phyloP scores from a whole-genome alignment of 1,140 invertebrate genomes.

The Drosophila auraria region DNA sequence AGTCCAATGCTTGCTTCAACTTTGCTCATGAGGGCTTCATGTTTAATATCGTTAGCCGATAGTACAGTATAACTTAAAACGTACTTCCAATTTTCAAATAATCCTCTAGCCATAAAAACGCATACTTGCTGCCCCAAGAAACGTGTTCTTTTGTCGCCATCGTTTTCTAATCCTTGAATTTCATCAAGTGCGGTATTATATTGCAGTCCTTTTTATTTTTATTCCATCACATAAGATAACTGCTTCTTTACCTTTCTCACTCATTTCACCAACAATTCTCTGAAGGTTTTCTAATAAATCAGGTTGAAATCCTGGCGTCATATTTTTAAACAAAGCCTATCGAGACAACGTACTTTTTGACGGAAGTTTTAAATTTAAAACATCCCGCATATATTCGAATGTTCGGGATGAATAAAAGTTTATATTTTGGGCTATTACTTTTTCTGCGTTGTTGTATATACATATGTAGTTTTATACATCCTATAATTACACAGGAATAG shows the following conservation, averaged over 20 bases:
- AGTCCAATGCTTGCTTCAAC: not conserved
- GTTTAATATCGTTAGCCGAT: too few species aligned
- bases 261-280: too few species aligned
- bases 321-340: not conserved
- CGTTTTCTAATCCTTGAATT: constrained; percentile 6
- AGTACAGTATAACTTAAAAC: not conserved
- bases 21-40: not conserved
- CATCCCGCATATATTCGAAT: not conserved
- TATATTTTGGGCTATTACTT: not conserved
- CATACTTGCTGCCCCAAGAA: not conserved
- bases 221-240: not conserved
- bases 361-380: too few species aligned
- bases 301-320: too few species aligned
- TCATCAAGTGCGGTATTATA: constrained; percentile 9
- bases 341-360: not conserved
- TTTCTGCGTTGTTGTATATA: not conserved
- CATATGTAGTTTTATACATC: too few species aligned
- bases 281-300: too few species aligned
- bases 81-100: not conserved
- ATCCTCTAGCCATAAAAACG: not conserved
- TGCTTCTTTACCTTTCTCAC: not conserved
- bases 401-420: constrained; percentile 1
- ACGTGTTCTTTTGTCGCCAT: not conserved
- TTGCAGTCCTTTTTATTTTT: not conserved
- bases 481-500: too few species aligned